phyloP scores from a whole-genome alignment of 1,140 invertebrate genomes.

The Platyscapa corneri region DNA sequence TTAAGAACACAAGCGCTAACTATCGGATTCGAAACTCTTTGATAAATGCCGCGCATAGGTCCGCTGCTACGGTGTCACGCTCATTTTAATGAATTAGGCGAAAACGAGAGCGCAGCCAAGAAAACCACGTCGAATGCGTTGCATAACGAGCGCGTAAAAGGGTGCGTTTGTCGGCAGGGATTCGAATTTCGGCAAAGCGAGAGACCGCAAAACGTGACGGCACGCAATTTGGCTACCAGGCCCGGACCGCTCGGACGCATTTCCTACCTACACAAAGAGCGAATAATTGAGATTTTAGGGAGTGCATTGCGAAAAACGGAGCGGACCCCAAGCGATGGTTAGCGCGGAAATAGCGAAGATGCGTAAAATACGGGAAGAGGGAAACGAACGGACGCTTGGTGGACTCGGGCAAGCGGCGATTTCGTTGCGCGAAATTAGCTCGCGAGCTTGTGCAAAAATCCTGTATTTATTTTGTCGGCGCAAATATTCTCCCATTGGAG shows the following conservation, averaged over 20 bases:
- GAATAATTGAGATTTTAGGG: conserved; percentile 27
- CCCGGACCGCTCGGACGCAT: not conserved
- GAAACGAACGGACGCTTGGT: too few relatives aligned
- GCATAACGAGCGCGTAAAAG: conserved; percentile 1
- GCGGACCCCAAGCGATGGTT: not conserved
- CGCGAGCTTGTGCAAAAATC: too few relatives aligned
- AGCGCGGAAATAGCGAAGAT: not conserved
- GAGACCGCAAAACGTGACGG: conserved; percentile 39
- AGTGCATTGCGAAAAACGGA: not conserved
- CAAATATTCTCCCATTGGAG: too few relatives aligned
- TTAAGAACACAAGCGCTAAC: too few relatives aligned
- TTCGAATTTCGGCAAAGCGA: conserved; percentile 1
- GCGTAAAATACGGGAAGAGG: not conserved
- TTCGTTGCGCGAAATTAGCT: too few relatives aligned
- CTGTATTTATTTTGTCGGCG: too few relatives aligned
- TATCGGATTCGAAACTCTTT: too few relatives aligned
- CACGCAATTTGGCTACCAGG: not conserved
- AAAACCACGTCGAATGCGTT: not conserved
- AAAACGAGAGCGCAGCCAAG: not conserved
- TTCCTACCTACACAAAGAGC: not conserved
- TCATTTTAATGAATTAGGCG: not conserved
- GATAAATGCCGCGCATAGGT: not conserved
- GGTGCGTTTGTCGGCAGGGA: not conserved
- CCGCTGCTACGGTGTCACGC: not conserved
- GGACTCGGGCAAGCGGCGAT: not conserved